Evolutionary conservation across 2,113 vertebrate species (phyloP), one percentile per base, ranked within the genome.

Genomic region (Chionis minor): DNA sequence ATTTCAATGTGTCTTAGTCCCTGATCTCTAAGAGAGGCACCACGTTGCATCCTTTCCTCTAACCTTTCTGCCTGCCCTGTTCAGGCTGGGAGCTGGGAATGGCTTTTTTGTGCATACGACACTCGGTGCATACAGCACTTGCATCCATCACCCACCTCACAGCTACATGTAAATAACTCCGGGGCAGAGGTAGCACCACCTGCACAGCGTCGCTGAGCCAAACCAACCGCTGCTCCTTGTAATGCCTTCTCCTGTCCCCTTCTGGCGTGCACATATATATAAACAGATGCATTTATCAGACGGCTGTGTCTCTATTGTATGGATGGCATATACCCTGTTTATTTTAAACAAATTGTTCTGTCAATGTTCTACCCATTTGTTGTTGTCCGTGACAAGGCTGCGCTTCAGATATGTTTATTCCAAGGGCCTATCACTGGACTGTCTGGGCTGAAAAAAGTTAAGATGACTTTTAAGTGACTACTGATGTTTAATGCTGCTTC

Each of bases 241-340:
- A 86, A 47, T 3, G 3, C 27, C 69, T 92, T 62, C 91, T 44
- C 44, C 44, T 21, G 22, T 83, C 55, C 72, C n/a, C 8, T 56
- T 81, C 75, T 73, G 69, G 4, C 7, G 3, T 22, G 40, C n/a
- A 79, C 54, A 52, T 21, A 33, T 4, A 40, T 9, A 74, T 42
- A 80, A 82, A 82, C 32, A 93, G 49, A 90, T 27, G 38, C n/a
- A 75, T 78, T 95, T 88, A 83, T 88, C 71, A 88, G 88, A 82
- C 71, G 88, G 12, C 55, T 52, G 15, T 71, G 58, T 51, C 86
- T 88, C 77, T 81, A 74, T 44, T 75, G 49, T 56, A 63, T 2
- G 1, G 56, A 65, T 56, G 66, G 8, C 28, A 42, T 26, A 80
- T 15, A 67, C 15, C 8, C 20, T 33, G 20, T 28, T 86, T 83